Conservation (phyloP, 2,888 invertebrate species). For the Polyommatus icarus region DNA sequence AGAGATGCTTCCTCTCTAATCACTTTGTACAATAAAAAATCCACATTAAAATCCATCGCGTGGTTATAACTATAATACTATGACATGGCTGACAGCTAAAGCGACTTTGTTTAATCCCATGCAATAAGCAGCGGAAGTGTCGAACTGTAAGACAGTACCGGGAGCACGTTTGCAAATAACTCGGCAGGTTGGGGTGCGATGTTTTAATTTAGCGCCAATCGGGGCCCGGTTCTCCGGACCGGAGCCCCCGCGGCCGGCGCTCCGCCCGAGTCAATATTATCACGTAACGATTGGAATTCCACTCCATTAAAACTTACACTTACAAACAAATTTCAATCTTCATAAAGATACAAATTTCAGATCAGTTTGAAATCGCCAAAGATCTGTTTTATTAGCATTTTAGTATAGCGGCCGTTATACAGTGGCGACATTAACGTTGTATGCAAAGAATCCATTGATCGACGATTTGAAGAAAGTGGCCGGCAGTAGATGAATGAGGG, state of each 20-base stretch:
- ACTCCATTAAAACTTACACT: slow-evolving; percentile 21
- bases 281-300: slow-evolving; percentile 10
- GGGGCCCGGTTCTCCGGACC: slow-evolving; percentile 20
- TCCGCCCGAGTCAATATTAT: slow-evolving; percentile 25
- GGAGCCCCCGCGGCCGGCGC: slow-evolving; percentile 4
- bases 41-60: too few relatives aligned
- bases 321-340: slow-evolving; percentile 16
- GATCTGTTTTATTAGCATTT: neutral
- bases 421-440: too few relatives aligned
- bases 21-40: too few relatives aligned
- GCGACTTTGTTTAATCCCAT: too few relatives aligned
- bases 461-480: too few relatives aligned
- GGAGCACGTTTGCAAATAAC: slow-evolving; percentile 50
- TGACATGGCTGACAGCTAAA: too few relatives aligned
- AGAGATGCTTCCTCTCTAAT: too few relatives aligned
- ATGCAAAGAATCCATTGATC: too few relatives aligned
- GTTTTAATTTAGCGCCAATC: slow-evolving; percentile 52
- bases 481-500: too few relatives aligned
- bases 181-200: slow-evolving; percentile 47
- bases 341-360: neutral
- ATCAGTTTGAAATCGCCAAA: neutral
- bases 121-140: slow-evolving; percentile 34
- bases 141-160: slow-evolving; percentile 46
- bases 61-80: too few relatives aligned
- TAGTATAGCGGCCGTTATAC: too few relatives aligned